phyloP scores from a whole-genome alignment of 2,797 vertebrate genomes.

The Coranthus polyacanthus region DNA sequence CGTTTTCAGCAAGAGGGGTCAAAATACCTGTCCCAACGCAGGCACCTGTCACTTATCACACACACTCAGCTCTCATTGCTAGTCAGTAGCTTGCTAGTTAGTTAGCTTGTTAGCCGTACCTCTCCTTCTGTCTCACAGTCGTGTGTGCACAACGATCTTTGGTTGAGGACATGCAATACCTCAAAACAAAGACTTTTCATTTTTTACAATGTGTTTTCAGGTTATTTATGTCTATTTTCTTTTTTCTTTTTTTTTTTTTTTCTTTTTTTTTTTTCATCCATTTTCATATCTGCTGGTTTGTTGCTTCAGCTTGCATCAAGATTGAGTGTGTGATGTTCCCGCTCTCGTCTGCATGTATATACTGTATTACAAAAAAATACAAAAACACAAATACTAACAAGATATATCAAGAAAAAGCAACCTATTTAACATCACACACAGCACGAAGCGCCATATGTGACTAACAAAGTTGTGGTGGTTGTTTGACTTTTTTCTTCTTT shows the following conservation, averaged over 20 bases:
- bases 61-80: constrained; percentile 73
- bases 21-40: constrained; percentile 67
- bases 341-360: constrained; percentile 79
- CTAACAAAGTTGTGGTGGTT: constrained; percentile 72
- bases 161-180: constrained; percentile 39
- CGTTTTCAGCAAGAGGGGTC: constrained; percentile 65
- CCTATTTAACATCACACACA: constrained; percentile 76
- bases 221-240: constrained; percentile 22
- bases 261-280: constrained; percentile 46
- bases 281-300: constrained; percentile 71
- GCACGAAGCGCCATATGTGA: constrained; percentile 76
- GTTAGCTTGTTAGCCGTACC: constrained; percentile 60
- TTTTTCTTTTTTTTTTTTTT: constrained; percentile 41
- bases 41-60: constrained; percentile 72
- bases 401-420: constrained; percentile 74
- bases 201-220: constrained; percentile 48
- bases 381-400: constrained; percentile 73
- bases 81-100: constrained; percentile 53
- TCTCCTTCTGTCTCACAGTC: constrained; percentile 57
- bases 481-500: constrained; percentile 47
- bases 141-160: constrained; percentile 41
- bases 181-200: constrained; percentile 42
- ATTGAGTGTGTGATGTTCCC: constrained; percentile 69
- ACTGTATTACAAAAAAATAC: constrained; percentile 68
- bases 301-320: constrained; percentile 66